Evolutionary conservation across 2,888 invertebrate species (phyloP).

Genomic region (Lordiphosa fenestrarum): DNA sequence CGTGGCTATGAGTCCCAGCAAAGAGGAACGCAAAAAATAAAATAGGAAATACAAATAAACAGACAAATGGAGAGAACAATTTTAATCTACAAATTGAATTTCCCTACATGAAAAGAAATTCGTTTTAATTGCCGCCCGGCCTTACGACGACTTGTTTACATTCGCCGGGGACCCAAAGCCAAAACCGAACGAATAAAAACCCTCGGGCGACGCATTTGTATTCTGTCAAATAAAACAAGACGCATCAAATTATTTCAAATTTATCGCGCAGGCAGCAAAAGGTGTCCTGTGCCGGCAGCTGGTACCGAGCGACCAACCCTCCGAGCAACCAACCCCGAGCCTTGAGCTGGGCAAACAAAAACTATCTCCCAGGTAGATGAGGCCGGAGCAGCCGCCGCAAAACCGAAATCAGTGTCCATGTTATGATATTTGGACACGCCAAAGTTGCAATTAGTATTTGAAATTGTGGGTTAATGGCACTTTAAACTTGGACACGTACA

Average conservation of each 20-base stretch:
- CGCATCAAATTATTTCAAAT: slow-evolving; percentile 72
- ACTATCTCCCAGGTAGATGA: slow-evolving; percentile 38
- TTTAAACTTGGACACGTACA: slow-evolving; percentile 65
- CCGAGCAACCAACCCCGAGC: slow-evolving; percentile 39
- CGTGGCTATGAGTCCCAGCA: slow-evolving; percentile 20
- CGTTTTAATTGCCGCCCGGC: slow-evolving; percentile 58
- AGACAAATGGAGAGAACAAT: slow-evolving; percentile 23
- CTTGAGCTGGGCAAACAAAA: slow-evolving; percentile 12
- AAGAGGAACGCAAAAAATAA: slow-evolving; percentile 1
- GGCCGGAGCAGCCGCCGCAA: slow-evolving; percentile 66
- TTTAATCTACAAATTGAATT: slow-evolving; percentile 71
- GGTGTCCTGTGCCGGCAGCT: slow-evolving; percentile 35
- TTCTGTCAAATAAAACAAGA: slow-evolving; percentile 73
- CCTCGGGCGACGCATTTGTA: slow-evolving; percentile 64
- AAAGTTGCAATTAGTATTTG: slow-evolving; percentile 61
- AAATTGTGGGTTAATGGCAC: slow-evolving; percentile 70
- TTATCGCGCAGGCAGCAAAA: slow-evolving; percentile 54
- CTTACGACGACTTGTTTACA: background rate
- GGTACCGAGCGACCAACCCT: slow-evolving; percentile 24
- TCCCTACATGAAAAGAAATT: slow-evolving; percentile 52
- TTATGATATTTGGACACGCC: slow-evolving; percentile 72
- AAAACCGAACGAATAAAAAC: slow-evolving; percentile 13
- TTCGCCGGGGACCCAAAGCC: slow-evolving; percentile 4
- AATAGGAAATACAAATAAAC: slow-evolving; percentile 21
- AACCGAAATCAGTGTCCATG: slow-evolving; percentile 64